Evolutionary conservation across 2,888 invertebrate species (phyloP).

Genomic region (Ennomos fuscantarius): DNA sequence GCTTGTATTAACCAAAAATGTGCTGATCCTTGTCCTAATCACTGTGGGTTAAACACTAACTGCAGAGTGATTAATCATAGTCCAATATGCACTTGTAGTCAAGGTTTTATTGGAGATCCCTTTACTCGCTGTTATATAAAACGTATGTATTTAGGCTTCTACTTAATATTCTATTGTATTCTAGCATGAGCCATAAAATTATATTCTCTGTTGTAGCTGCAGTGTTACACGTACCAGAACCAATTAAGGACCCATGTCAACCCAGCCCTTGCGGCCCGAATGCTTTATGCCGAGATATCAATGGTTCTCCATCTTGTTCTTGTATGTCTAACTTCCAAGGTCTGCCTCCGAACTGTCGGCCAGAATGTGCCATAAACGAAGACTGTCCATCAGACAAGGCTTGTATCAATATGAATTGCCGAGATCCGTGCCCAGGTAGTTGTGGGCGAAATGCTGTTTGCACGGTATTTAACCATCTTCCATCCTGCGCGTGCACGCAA

Average conservation of each 20-base stretch:
- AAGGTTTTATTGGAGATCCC: slow-evolving; percentile 88
- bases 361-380: slow-evolving; percentile 89
- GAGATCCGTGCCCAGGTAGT: slow-evolving; percentile 90
- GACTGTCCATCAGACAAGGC: slow-evolving; percentile 90
- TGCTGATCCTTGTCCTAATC: slow-evolving; percentile 89
- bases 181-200: slow-evolving; percentile 1
- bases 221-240: slow-evolving; percentile 55
- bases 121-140: slow-evolving; percentile 86
- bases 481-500: slow-evolving; percentile 88
- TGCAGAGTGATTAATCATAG: slow-evolving; percentile 92
- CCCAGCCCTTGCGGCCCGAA: slow-evolving; percentile 89
- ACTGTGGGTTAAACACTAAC: slow-evolving; percentile 88
- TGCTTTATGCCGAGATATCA: slow-evolving; percentile 86
- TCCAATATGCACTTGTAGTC: slow-evolving; percentile 90
- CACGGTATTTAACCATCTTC: slow-evolving; percentile 88
- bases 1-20: slow-evolving; percentile 93
- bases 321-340: slow-evolving; percentile 88
- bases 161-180: slow-evolving; percentile 1
- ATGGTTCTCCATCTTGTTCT: slow-evolving; percentile 87
- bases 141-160: slow-evolving; percentile 60
- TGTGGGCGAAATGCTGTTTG: slow-evolving; percentile 88
- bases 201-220: slow-evolving; percentile 49
- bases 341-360: slow-evolving; percentile 89
- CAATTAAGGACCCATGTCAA: slow-evolving; percentile 86
- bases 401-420: slow-evolving; percentile 90